Conservation (phyloP, 1,140 invertebrate genomes). For the Panagrolaimus sp. region DNA sequence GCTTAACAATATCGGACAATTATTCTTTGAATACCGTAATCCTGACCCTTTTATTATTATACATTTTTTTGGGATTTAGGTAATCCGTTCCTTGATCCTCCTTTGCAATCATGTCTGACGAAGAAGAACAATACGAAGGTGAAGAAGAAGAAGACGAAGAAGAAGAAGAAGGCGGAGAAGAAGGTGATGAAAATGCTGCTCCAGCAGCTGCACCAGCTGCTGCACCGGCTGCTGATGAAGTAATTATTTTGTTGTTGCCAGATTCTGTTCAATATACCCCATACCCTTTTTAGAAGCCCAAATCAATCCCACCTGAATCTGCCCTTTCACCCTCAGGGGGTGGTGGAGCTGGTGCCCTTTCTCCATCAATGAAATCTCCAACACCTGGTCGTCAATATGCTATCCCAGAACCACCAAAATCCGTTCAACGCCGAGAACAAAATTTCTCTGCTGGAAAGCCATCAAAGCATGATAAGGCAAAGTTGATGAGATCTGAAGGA, state of each 20-base stretch:
- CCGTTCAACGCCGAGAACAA: conserved; percentile 38
- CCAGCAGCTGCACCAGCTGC: conserved; percentile 12
- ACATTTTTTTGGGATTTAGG: neutral
- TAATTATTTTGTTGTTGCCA: neutral
- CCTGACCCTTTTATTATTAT: neutral
- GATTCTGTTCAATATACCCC: neutral
- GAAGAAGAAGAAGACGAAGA: conserved; percentile 24
- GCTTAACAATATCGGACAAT: too few relatives aligned
- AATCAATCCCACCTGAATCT: conserved; percentile 4
- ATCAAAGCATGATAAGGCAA: conserved; percentile 51
- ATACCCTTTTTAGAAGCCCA: neutral
- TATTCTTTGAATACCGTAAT: too few relatives aligned
- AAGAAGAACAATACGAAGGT: conserved; percentile 15
- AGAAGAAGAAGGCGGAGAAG: conserved; percentile 21
- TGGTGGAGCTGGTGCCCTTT: neutral
- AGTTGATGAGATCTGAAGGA: conserved; percentile 52
- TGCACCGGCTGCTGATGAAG: neutral
- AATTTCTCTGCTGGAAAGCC: conserved; percentile 55
- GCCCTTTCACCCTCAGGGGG: neutral
- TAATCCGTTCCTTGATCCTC: neutral
- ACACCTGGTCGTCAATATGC: conserved; percentile 25
- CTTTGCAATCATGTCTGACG: conserved; percentile 16
- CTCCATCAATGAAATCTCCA: conserved; percentile 23
- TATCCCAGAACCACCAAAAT: conserved; percentile 24
- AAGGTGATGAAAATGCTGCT: conserved; percentile 21